Percentiles rank a stretch among this genome's conserved stretches.
Conservation (phyloP, 2,113 vertebrate genomes). For the Lophura nycthemera region DNA sequence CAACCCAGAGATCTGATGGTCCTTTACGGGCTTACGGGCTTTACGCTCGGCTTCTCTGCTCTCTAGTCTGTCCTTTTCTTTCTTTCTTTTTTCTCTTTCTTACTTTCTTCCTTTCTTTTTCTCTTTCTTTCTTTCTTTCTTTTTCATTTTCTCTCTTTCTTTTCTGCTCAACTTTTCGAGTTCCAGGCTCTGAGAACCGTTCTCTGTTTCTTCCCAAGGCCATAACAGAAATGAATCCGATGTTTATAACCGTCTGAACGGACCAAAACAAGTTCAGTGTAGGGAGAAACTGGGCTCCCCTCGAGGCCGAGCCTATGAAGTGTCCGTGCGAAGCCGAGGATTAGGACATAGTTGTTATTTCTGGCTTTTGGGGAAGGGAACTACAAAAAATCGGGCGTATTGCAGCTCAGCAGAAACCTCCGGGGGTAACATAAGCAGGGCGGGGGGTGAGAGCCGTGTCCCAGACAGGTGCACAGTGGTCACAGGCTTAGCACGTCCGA, state of each 20-base stretch:
- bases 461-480: constrained; percentile 39
- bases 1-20: not conserved
- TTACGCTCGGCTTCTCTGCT: not conserved
- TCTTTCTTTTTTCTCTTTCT: too few species aligned
- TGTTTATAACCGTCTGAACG: not conserved
- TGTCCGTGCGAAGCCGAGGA: constrained; percentile 29
- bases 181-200: not conserved
- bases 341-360: constrained; percentile 20
- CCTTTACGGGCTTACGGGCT: not conserved
- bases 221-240: not conserved
- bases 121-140: not conserved
- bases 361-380: constrained; percentile 28
- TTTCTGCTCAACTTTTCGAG: not conserved
- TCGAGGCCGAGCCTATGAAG: not conserved
- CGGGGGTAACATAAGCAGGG: not conserved
- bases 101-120: too few species aligned
- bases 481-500: not conserved
- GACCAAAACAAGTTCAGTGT: not conserved
- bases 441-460: not conserved
- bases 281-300: not conserved
- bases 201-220: not conserved
- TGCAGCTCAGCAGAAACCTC: not conserved
- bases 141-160: not conserved
- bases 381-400: not conserved
- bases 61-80: not conserved